phyloP scores from a whole-genome alignment of 2,113 vertebrate species.

The Crotalus tigris region DNA sequence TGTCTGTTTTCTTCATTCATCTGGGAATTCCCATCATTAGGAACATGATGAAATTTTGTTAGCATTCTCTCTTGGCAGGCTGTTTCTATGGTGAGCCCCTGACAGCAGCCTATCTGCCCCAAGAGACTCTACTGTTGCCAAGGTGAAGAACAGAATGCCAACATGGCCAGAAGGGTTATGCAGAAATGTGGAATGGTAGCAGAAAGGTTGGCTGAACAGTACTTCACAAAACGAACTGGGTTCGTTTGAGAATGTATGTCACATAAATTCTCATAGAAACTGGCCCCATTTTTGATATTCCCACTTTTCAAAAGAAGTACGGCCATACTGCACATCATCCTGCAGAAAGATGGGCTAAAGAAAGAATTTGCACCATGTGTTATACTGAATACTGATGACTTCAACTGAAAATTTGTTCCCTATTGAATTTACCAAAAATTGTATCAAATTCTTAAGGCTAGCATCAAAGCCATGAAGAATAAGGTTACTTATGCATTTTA shows the following conservation, averaged over 20 bases:
- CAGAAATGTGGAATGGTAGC: neutral
- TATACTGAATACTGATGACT: neutral
- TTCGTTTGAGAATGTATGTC: neutral
- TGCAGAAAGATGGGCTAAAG: neutral
- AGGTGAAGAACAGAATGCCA: neutral
- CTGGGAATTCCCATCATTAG: conserved; percentile 21
- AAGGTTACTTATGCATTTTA: neutral
- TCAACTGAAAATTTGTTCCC: neutral
- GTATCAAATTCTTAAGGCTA: neutral
- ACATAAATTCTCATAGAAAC: neutral
- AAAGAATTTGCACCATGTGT: neutral
- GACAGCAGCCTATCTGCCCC: neutral
- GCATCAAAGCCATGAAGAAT: neutral
- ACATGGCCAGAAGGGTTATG: neutral
- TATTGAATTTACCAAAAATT: neutral
- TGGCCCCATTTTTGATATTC: neutral
- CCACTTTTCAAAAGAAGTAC: neutral
- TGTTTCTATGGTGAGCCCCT: neutral
- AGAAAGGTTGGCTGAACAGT: neutral
- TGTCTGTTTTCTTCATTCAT: neutral
- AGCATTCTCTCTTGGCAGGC: neutral
- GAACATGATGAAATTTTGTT: neutral
- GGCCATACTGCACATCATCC: neutral
- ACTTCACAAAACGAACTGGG: neutral
- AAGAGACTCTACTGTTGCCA: neutral